A percentile compares a stretch with the other conserved stretches of the same genome.
phyloP scores from a whole-genome alignment of 2,113 vertebrate genomes.

The Ochotona curzoniae region DNA sequence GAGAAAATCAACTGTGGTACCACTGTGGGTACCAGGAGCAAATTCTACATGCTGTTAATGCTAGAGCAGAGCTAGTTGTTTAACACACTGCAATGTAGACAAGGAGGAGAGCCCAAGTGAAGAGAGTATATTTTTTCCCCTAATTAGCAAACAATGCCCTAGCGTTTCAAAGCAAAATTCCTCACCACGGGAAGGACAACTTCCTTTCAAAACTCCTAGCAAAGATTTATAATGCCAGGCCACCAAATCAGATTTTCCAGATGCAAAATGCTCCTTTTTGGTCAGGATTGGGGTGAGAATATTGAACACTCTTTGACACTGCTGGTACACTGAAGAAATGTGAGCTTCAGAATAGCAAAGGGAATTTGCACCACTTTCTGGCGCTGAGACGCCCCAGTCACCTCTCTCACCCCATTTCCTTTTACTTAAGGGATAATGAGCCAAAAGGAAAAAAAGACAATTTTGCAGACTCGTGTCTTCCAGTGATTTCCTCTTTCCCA shows the following conservation, averaged over 20 bases:
- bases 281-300: not conserved
- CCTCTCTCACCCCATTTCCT: not conserved
- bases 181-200: not conserved
- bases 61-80: not conserved
- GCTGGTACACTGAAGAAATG: not conserved
- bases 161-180: slow-evolving; percentile 18
- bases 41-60: not conserved
- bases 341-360: not conserved
- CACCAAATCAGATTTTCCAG: not conserved
- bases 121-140: not conserved
- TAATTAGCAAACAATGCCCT: not conserved
- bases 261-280: not conserved
- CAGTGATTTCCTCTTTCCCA: not conserved
- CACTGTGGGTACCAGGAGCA: not conserved
- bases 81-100: not conserved
- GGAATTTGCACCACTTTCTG: not conserved
- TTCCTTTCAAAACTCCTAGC: not conserved
- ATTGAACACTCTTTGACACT: not conserved
- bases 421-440: not conserved
- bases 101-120: not conserved
- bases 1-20: not conserved
- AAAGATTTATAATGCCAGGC: not conserved
- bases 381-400: not conserved
- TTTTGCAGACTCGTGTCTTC: not conserved
- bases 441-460: not conserved